Percentiles rank a stretch among this genome's conserved stretches.
Conservation (phyloP, 2,888 invertebrate species). For the Megaustenia siamemsis region DNA sequence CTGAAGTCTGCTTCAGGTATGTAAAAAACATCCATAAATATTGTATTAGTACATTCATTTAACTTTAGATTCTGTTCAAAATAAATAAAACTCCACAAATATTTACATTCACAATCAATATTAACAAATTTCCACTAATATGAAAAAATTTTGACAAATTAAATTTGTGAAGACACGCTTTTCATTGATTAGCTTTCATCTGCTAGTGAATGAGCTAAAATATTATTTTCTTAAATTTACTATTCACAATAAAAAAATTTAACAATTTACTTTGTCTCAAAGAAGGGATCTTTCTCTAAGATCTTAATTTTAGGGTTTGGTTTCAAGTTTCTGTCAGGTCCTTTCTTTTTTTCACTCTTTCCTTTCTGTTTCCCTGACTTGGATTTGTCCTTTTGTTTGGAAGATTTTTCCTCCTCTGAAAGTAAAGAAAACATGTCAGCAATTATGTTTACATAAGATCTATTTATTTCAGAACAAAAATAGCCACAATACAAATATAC, state of each 20-base stretch:
- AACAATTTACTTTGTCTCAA: constrained; percentile 78
- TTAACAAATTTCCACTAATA: no score
- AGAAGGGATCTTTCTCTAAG: constrained; percentile 79
- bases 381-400: constrained; percentile 55
- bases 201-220: not conserved
- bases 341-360: constrained; percentile 65
- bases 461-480: no score
- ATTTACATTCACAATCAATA: no score
- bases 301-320: constrained; percentile 79
- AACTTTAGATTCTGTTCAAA: no score
- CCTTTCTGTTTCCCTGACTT: constrained; percentile 59
- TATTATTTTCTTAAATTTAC: not conserved
- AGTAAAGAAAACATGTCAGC: not conserved
- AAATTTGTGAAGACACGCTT: no score
- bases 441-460: not conserved
- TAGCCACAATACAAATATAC: no score
- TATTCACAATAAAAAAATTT: not conserved
- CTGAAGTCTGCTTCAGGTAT: no score
- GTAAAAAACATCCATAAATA: no score
- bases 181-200: no score
- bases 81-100: no score
- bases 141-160: no score
- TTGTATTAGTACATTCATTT: no score
- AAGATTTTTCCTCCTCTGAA: constrained; percentile 41
- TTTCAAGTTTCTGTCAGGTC: constrained; percentile 74